Conservation (phyloP, 2,888 invertebrate species). For the Carterocephalus palaemon region DNA sequence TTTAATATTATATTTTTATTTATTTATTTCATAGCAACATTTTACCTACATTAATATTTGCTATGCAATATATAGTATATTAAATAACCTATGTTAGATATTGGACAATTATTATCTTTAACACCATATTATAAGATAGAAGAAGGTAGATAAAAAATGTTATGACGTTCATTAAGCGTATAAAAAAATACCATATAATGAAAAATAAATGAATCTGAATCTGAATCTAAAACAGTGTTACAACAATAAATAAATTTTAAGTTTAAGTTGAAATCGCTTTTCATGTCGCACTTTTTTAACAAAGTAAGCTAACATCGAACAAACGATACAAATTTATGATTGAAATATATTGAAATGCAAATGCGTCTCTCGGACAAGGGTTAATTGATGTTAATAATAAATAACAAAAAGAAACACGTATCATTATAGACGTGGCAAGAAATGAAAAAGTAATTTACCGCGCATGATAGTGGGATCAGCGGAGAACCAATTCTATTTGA, state of each 20-base stretch:
- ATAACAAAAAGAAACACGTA: constrained; percentile 43
- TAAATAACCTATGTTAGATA: too few species aligned
- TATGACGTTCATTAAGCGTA: too few species aligned
- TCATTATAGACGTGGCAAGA: constrained; percentile 32
- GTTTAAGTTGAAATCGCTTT: constrained; percentile 14
- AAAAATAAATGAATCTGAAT: constrained; percentile 11
- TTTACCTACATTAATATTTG: too few species aligned
- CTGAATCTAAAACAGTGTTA: constrained; percentile 8
- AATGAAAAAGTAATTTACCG: constrained; percentile 53
- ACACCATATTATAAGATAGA: too few species aligned
- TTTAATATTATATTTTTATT: too few species aligned
- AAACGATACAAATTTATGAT: constrained; percentile 49
- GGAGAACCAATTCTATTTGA: constrained; percentile 43
- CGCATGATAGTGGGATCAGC: constrained; percentile 36
- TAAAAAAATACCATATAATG: too few species aligned
- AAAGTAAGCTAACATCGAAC: constrained; percentile 38
- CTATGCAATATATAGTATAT: too few species aligned
- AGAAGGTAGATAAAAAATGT: too few species aligned
- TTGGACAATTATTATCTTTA: too few species aligned
- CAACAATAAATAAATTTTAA: constrained; percentile 16
- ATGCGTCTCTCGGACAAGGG: constrained; percentile 41
- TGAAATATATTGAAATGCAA: constrained; percentile 62
- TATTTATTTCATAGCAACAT: too few species aligned
- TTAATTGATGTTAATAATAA: constrained; percentile 68
- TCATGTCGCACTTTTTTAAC: constrained; percentile 6